Percentiles rank a stretch among this genome's conserved stretches.
Conservation (phyloP, 2,888 invertebrate species). For the Chydorus sphaericus region DNA sequence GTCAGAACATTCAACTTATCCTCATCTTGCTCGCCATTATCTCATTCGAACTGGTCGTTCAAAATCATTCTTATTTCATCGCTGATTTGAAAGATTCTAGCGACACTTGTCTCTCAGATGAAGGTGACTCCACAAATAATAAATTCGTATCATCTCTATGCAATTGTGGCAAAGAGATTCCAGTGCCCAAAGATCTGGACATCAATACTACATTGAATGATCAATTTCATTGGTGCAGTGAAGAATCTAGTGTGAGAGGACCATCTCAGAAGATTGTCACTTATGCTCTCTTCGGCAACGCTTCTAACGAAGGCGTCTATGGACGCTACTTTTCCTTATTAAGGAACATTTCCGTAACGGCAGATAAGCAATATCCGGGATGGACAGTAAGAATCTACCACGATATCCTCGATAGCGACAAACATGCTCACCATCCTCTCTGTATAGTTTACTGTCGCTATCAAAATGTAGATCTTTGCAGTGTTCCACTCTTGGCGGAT, state of each 20-base stretch:
- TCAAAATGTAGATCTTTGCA: constrained; percentile 17
- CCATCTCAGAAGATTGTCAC: background rate
- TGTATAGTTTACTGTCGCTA: constrained; percentile 13
- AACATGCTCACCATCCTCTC: background rate
- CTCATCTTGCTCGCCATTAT: background rate
- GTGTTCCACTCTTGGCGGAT: background rate
- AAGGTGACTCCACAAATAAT: background rate
- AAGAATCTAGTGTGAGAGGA: background rate
- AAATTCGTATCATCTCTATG: background rate
- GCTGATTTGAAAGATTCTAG: no score
- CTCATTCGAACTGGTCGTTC: background rate
- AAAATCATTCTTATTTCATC: no score
- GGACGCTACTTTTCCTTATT: background rate
- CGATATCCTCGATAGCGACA: background rate
- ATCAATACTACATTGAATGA: background rate
- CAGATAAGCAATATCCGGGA: background rate
- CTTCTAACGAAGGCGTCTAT: background rate
- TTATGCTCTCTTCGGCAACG: background rate
- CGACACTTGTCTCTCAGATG: no score
- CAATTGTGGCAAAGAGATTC: background rate
- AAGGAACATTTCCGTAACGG: background rate
- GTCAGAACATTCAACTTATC: background rate
- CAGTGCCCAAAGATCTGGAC: no score
- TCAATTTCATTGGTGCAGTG: background rate
- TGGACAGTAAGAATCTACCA: background rate